These are phyloP conservation scores for Pangasianodon hypophthalmus DNA, from an alignment of 2,113 vertebrate species.

Conservation along the genomic window DNA sequence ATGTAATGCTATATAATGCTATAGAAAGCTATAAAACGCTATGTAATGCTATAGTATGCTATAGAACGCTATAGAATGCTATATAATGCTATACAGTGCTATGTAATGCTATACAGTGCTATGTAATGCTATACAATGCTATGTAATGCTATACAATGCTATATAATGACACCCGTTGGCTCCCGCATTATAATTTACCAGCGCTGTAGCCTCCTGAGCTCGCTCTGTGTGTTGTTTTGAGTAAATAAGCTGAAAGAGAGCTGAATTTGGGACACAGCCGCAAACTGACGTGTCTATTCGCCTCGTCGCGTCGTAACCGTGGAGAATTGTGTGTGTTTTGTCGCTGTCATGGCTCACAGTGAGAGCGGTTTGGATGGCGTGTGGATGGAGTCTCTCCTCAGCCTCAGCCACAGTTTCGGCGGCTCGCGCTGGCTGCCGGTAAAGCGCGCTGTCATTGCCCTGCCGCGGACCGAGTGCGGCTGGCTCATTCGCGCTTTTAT, in stretches of 20 bases:
- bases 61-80: no score
- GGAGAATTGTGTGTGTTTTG: slow-evolving; percentile 23
- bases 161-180: not conserved
- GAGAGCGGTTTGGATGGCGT: slow-evolving; percentile 34
- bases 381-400: slow-evolving; percentile 34
- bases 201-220: not conserved
- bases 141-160: no score
- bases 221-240: no score
- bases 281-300: not conserved
- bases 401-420: slow-evolving; percentile 13
- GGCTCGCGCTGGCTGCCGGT: slow-evolving; percentile 60
- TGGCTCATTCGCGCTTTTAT: slow-evolving; percentile 52
- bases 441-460: slow-evolving; percentile 73
- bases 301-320: not conserved
- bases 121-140: no score
- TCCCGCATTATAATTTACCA: not conserved
- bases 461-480: slow-evolving; percentile 69
- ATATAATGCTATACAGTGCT: no score
- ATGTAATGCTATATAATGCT: no score
- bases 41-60: no score
- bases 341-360: slow-evolving; percentile 1
- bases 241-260: not conserved
- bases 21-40: no score
- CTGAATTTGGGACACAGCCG: slow-evolving; percentile 63
- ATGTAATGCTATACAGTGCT: no score